Conservation (phyloP, 2,797 vertebrate genomes). For the Poliocrania exsul region DNA sequence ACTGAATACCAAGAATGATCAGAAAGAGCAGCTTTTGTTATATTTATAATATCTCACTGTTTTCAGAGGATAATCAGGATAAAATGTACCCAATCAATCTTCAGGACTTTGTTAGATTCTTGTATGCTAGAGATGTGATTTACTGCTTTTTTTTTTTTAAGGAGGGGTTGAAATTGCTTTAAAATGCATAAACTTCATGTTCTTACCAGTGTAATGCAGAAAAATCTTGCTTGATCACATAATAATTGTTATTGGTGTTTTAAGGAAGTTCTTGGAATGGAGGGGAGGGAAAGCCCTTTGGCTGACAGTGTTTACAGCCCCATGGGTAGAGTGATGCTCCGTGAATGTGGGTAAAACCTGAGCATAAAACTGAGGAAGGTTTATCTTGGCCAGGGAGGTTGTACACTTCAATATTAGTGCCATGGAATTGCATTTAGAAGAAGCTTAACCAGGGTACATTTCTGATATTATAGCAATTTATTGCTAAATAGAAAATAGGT, state of each 20-base stretch:
- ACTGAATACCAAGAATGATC: constrained; percentile 84
- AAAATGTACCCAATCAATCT: constrained; percentile 67
- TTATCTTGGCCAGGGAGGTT: background rate
- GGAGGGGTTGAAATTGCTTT: background rate
- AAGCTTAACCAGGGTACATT: background rate
- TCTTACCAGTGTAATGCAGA: background rate
- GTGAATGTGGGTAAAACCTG: background rate
- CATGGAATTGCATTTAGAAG: background rate
- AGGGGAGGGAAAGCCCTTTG: background rate
- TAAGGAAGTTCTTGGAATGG: background rate
- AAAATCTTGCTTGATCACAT: background rate
- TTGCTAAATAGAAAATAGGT: background rate
- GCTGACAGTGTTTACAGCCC: background rate
- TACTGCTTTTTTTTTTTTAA: background rate
- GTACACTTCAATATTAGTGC: background rate
- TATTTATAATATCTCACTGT: constrained; percentile 75
- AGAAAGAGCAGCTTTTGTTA: constrained; percentile 81
- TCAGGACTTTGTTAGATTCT: constrained; percentile 56
- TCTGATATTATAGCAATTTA: background rate
- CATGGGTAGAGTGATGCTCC: background rate
- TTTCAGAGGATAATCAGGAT: constrained; percentile 65
- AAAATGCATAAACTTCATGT: background rate
- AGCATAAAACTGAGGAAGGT: background rate
- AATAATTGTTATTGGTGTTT: background rate
- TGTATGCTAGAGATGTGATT: background rate